phyloP scores from a whole-genome alignment of 2,113 vertebrate genomes.

The Lontra canadensis region DNA sequence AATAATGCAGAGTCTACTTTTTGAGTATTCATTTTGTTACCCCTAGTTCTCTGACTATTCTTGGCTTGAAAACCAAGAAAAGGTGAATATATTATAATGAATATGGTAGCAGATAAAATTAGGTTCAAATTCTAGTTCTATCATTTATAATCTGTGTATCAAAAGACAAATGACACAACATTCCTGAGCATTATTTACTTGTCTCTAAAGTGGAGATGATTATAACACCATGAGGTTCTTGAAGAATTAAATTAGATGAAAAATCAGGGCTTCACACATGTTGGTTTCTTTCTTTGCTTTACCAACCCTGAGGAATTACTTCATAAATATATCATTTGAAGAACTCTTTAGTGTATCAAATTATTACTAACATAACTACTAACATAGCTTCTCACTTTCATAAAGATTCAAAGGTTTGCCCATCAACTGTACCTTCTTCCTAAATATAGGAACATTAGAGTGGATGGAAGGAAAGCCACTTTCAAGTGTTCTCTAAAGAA shows the following conservation, averaged over 20 bases:
- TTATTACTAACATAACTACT: background rate
- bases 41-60: background rate
- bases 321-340: background rate
- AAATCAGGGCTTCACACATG: background rate
- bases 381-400: background rate
- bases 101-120: background rate
- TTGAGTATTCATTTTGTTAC: background rate
- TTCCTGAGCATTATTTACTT: background rate
- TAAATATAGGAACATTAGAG: background rate
- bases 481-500: background rate
- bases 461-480: background rate
- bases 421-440: background rate
- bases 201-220: background rate
- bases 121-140: background rate
- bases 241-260: slow-evolving; percentile 4
- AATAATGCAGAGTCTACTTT: background rate
- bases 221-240: background rate
- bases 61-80: background rate
- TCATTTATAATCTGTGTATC: background rate
- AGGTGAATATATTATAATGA: background rate
- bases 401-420: background rate
- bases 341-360: background rate
- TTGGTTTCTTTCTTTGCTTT: background rate
- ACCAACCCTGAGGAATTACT: background rate
- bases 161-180: background rate